Evolutionary conservation across 2,113 vertebrate species (phyloP).

Genomic region (Heterotilapia buettikoferi): DNA sequence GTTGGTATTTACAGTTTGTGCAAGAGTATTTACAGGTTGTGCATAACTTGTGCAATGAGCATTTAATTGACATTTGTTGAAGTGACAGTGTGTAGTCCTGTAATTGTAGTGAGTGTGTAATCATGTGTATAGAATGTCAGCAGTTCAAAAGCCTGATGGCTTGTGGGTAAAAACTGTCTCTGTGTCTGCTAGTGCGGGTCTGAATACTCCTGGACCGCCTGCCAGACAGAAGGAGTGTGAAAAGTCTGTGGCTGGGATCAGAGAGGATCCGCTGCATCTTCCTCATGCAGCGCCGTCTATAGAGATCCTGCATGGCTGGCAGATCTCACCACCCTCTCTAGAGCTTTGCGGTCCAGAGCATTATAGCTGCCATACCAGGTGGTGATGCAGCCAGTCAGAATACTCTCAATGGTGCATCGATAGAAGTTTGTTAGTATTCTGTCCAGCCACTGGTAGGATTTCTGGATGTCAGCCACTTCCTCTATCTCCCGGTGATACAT

Average conservation of each 20-base stretch:
- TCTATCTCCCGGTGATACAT: neutral
- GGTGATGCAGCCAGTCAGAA: neutral
- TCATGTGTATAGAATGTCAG: neutral
- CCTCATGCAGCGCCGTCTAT: neutral
- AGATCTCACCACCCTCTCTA: neutral
- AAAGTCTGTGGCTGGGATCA: neutral
- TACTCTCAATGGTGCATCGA: neutral
- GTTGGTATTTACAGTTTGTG: neutral
- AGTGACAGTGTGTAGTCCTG: neutral
- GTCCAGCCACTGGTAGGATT: neutral
- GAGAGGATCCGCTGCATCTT: neutral
- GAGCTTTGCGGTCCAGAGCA: neutral
- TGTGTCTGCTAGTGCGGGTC: neutral
- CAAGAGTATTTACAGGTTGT: neutral
- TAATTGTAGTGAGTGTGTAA: neutral
- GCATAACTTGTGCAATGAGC: neutral
- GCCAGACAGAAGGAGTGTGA: neutral
- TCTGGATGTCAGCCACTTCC: neutral
- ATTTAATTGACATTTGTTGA: neutral
- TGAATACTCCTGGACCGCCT: neutral
- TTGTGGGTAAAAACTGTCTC: neutral
- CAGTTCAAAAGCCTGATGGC: neutral
- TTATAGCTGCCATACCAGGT: neutral
- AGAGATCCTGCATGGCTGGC: neutral
- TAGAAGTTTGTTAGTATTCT: neutral